A percentile compares a stretch with the other conserved stretches of the same genome.
Evolutionary conservation across 2,888 invertebrate genomes (phyloP).

Genomic region (Hydropsyche betteni): DNA sequence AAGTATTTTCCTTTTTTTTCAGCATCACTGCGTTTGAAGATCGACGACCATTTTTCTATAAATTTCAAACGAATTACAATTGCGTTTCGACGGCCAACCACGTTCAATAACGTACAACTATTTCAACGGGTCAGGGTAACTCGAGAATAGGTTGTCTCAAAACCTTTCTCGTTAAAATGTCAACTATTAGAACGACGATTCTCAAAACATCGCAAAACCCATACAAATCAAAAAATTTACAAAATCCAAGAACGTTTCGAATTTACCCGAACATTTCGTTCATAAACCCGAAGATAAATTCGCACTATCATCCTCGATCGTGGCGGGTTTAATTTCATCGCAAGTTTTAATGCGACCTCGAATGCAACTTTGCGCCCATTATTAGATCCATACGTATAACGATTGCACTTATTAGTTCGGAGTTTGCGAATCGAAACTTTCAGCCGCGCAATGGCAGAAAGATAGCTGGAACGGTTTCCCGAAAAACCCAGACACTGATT

Average conservation of each 20-base stretch:
- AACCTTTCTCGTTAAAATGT: too few relatives aligned
- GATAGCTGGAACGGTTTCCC: too few relatives aligned
- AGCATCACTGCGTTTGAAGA: background rate
- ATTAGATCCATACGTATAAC: constrained; percentile 6
- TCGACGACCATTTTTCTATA: too few relatives aligned
- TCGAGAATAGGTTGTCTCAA: background rate
- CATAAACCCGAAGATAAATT: background rate
- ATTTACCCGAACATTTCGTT: background rate
- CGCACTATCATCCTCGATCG: background rate
- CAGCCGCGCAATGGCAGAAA: too few relatives aligned
- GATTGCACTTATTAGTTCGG: constrained; percentile 3
- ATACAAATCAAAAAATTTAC: background rate
- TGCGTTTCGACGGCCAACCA: too few relatives aligned
- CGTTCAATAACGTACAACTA: background rate
- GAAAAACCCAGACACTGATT: too few relatives aligned
- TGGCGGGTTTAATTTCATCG: background rate
- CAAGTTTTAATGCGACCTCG: constrained; percentile 18
- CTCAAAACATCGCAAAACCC: background rate
- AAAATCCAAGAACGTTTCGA: background rate
- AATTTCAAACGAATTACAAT: too few relatives aligned
- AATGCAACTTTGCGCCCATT: constrained; percentile 7
- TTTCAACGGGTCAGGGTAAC: constrained; percentile 15
- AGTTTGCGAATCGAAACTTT: constrained; percentile 22
- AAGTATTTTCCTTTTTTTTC: background rate
- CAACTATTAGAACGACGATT: too few relatives aligned